Base-by-base conservation (phyloP, 2,797 vertebrate species). In the Lithobates pipiens region DNA sequence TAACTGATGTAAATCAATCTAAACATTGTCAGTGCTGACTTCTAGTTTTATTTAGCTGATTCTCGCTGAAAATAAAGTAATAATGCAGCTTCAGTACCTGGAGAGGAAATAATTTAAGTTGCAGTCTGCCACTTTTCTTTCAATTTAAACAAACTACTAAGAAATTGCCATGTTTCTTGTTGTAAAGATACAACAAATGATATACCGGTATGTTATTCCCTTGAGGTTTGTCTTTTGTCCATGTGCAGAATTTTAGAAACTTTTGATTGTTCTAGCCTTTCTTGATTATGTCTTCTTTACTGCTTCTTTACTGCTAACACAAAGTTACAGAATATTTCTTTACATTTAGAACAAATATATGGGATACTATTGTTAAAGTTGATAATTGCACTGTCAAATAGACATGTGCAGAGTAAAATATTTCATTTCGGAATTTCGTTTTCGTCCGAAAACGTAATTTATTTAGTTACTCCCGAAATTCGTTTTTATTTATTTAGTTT, bases 81-180 rank as follows among this genome's bases (percentile, higher is more conserved):
- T 79, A 80, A 85, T 85, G 69, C 34, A 79, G 36, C 71, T 85
- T 85, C 39, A 50, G 76, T 46, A 32, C 73, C 39, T 79, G 57
- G 54, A 79, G 39, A 85, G 69, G 69, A 85, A 79, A 80, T 74
- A 21, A 85, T 79, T 78, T 77, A 77, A 42, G 54, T 63, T 79
- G 11, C 57, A 79, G 54, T 63, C 27, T 79, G 76, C 57, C 39
- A 74, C 76, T 85, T 79, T 78, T 79, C 74, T 79, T 85, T 57
- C 69, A 79, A 85, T 85, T 85, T 79, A 73, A 69, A 79, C 69
- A 73, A 79, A 74, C 76, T 78, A 84, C 50, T 65, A 74, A 84
- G 42, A 79, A 63, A 79, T 85, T 74, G 76, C 69, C n/a, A 11
- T 85, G 57, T 79, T 39, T 79, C 76, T 73, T 79, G 83, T 79